Base-by-base conservation (phyloP, 2,797 vertebrate genomes). In the Delichon dasypus region DNA sequence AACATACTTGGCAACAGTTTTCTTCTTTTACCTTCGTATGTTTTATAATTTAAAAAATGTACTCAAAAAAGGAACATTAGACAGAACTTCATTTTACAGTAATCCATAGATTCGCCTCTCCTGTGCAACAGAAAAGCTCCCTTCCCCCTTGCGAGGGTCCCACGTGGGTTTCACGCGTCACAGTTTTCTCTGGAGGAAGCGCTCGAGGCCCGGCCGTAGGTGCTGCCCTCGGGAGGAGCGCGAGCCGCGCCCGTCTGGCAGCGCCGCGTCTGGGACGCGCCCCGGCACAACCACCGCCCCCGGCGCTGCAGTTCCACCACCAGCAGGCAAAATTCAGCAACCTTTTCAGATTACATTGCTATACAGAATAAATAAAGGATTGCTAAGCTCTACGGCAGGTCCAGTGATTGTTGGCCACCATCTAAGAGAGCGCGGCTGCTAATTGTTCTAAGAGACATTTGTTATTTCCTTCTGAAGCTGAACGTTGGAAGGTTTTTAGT, bases 1-100 rank as follows among this genome's bases (percentile, higher is more conserved):
- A 84, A 88, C 91, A 62, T 85, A 96, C 88, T 84, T 61, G 88
- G 87, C 85, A 97, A 95, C 78, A 90, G 68, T 71, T 92, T 87
- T 81, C 21, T 90, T 88, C 93, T 90, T 94, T 82, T 30, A 96
- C 77, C 80, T 94, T 78, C 50, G 91, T 72, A 84, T 71, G 73
- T 88, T 91, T 90, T 65, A 68, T 76, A 77, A 61, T 90, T 89
- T 75, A 77, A 95, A 89, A 93, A 95, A 94, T 15, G 70, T 93
- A 94, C 83, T 92, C 57, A 40, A 81, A 86, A 78, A 81, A 95
- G 90, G 78, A 90, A 90, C 32, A 68, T 76, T 40, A 90, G 94
- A 90, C n/a, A 85, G 91, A 94, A 67, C 78, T 94, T 92, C 75
- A 26, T 74, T 90, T 90, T 86, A 93, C 34, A 77, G 88, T 79